Evolutionary conservation across 2,888 invertebrate species (phyloP).

Genomic region (Eubasilissa splendida): DNA sequence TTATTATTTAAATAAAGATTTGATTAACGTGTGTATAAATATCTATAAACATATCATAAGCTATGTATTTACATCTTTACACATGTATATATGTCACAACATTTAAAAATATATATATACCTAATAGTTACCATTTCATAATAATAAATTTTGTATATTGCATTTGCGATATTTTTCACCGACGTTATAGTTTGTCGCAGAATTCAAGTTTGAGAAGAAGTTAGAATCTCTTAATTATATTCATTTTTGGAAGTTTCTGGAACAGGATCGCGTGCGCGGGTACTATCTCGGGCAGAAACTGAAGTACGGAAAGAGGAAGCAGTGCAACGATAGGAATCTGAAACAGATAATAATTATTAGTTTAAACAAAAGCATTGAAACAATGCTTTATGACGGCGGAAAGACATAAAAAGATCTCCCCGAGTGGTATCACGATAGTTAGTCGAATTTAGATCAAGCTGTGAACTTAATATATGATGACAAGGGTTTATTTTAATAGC

Average conservation of each 20-base stretch:
- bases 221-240: too few species aligned
- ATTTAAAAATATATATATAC: not conserved
- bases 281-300: slow-evolving; percentile 82
- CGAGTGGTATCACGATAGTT: not conserved
- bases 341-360: slow-evolving; percentile 28
- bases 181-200: too few species aligned
- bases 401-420: slow-evolving; percentile 9
- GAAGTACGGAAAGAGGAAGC: slow-evolving; percentile 89
- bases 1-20: slow-evolving; percentile 1
- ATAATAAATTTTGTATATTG: too few species aligned
- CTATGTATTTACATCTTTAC: not conserved
- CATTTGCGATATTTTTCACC: too few species aligned
- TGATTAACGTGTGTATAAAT: slow-evolving; percentile 16
- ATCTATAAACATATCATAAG: slow-evolving; percentile 2
- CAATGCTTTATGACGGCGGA: not conserved
- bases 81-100: not conserved
- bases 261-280: slow-evolving; percentile 8
- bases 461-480: slow-evolving; percentile 43
- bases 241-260: not conserved
- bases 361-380: not conserved
- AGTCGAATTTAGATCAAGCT: slow-evolving; percentile 34
- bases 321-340: slow-evolving; percentile 92
- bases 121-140: not conserved
- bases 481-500: slow-evolving; percentile 28
- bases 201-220: too few species aligned